Evolutionary conservation across 2,113 vertebrate species (phyloP).

Genomic region (Nipponia nippon): DNA sequence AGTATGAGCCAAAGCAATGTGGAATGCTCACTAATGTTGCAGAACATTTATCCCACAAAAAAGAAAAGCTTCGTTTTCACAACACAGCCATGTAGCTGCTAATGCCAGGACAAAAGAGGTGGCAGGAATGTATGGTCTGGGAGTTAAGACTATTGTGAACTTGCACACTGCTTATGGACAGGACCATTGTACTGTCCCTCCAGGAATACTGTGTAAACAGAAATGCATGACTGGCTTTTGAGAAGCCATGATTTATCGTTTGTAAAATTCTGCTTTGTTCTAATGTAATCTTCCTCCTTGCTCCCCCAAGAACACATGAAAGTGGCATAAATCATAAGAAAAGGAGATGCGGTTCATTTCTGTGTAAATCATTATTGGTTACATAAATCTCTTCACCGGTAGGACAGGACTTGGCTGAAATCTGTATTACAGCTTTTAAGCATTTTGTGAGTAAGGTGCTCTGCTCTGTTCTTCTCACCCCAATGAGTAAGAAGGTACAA

Average conservation of each 20-base stretch:
- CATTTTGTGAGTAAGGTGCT: neutral
- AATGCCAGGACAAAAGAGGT: constrained; percentile 4
- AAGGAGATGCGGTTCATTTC: neutral
- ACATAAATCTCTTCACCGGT: neutral
- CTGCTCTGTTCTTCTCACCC: neutral
- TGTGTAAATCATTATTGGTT: neutral
- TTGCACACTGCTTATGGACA: neutral
- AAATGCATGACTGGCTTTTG: neutral
- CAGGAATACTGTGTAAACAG: constrained; percentile 17
- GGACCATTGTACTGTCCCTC: neutral
- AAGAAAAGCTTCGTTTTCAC: neutral
- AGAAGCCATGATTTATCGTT: neutral
- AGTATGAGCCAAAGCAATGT: neutral
- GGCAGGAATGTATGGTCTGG: neutral
- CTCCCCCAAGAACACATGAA: neutral
- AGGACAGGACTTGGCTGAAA: neutral
- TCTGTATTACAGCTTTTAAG: neutral
- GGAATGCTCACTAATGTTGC: neutral
- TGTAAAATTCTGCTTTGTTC: neutral
- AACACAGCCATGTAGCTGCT: neutral
- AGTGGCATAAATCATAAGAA: neutral
- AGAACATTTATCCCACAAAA: neutral
- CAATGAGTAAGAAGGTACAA: neutral
- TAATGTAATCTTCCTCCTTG: neutral
- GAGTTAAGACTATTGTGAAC: neutral